Evolutionary conservation across 2,888 invertebrate species (phyloP).

Genomic region (Tenthredo scrophulariae): DNA sequence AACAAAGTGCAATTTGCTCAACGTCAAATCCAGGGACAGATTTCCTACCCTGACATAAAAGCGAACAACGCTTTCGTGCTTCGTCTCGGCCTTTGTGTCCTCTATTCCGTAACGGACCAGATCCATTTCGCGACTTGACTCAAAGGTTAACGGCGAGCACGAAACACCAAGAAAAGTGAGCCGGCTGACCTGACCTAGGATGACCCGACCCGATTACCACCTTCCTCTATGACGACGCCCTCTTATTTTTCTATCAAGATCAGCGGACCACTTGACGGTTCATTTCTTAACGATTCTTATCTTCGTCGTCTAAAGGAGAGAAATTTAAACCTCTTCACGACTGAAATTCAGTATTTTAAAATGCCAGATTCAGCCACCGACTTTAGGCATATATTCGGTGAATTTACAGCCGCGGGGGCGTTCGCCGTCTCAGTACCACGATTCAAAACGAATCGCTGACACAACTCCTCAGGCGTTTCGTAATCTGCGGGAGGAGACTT

Average conservation of each 20-base stretch:
- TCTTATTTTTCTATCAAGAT: background rate
- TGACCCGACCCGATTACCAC: background rate
- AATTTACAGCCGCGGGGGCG: background rate
- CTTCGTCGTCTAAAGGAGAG: background rate
- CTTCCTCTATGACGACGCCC: background rate
- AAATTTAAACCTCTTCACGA: background rate
- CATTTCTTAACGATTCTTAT: background rate
- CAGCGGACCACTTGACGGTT: background rate
- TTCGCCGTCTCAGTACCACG: slow-evolving; percentile 20
- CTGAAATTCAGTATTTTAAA: background rate
- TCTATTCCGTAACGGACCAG: slow-evolving; percentile 13
- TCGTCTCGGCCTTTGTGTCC: slow-evolving; percentile 14
- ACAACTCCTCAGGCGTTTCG: slow-evolving; percentile 15
- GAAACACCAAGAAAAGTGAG: slow-evolving; percentile 15
- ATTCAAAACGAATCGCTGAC: slow-evolving; percentile 42
- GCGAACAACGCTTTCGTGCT: slow-evolving; percentile 10
- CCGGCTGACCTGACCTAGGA: slow-evolving; percentile 17
- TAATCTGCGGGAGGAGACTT: slow-evolving; percentile 25
- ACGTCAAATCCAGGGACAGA: slow-evolving; percentile 21
- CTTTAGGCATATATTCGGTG: background rate
- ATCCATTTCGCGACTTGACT: slow-evolving; percentile 24
- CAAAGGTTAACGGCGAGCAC: slow-evolving; percentile 12
- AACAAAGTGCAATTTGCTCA: background rate
- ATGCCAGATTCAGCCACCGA: background rate
- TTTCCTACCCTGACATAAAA: background rate